Base-by-base conservation (phyloP, 2,113 vertebrate species). In the Melanerpes formicivorus region DNA sequence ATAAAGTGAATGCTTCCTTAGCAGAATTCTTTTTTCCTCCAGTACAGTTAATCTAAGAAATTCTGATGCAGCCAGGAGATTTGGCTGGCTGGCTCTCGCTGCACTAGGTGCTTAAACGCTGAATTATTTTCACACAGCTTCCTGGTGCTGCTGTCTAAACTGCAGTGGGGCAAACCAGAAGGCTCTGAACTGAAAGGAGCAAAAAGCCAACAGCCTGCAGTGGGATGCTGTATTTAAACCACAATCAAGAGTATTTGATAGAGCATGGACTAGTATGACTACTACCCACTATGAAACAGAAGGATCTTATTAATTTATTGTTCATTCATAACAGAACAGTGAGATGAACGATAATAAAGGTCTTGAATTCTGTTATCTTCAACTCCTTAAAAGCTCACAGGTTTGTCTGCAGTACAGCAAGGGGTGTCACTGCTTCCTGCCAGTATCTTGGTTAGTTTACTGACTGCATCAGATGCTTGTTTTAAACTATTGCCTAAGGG, bases 171-270 rank as follows among this genome's bases (percentile, higher is more conserved):
- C 15, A 62, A 76, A 72, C 26, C 5, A 40, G 60, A 88, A 79
- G 3, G 17, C 22, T 78, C 72, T 14, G 64, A 86, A 73, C 22
- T 12, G 29, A 67, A 42, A 54, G 5, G 3, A 37, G 10, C 48
- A 0, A 19, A 7, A 62, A 48, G 8, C 3, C 32, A 48, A 30
- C 8, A 65, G 0, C 13, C 9, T 52, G 23, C 55, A 66, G 2
- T 11, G 6, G 29, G 22, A 9, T 82, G 23, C 19, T 79, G 16
- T 56, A 6, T 60, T 84, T 32, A 69, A 17, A 44, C 26, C 6
- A 12, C 48, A 64, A 8, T 78, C 5, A 42, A 23, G 32, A 67
- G 40, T 34, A 19, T 65, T 74, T 81, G 37, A 18, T 22, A 40
- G 22, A 46, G 25, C 11, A 54, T 37, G 29, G 9, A 21, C n/a